phyloP scores from a whole-genome alignment of 1,140 invertebrate genomes.

The Neuroterus valhalla region DNA sequence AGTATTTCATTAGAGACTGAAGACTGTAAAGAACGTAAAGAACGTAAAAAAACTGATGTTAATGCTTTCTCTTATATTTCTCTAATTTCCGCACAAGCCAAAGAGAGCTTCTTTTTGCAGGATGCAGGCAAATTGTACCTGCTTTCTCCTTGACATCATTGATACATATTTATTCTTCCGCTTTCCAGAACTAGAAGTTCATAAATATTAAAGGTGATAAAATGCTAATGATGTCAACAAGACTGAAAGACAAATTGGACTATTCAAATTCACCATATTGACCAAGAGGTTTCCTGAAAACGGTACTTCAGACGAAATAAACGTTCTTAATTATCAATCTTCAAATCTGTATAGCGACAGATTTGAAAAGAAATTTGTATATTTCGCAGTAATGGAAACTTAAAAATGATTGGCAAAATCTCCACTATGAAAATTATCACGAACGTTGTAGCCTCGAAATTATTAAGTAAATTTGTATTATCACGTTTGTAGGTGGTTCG shows the following conservation, averaged over 20 bases:
- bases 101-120: not conserved
- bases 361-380: too few relatives aligned
- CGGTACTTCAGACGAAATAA: not conserved
- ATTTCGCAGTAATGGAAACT: too few relatives aligned
- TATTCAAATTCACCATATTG: not conserved
- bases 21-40: not conserved
- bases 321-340: not conserved
- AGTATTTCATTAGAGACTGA: not conserved
- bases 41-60: not conserved
- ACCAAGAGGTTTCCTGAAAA: too few relatives aligned
- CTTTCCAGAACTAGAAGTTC: not conserved
- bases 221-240: slow-evolving; percentile 4
- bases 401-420: not conserved
- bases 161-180: slow-evolving; percentile 6
- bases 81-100: too few relatives aligned
- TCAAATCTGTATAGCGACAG: too few relatives aligned
- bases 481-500: slow-evolving; percentile 16
- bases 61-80: slow-evolving; percentile 7
- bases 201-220: not conserved
- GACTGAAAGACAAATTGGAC: not conserved
- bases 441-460: slow-evolving; percentile 23
- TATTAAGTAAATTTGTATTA: slow-evolving; percentile 24
- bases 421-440: slow-evolving; percentile 27
- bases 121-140: not conserved
- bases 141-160: not conserved